phyloP scores from a whole-genome alignment of 2,888 invertebrate genomes.

The Xanthia togata region DNA sequence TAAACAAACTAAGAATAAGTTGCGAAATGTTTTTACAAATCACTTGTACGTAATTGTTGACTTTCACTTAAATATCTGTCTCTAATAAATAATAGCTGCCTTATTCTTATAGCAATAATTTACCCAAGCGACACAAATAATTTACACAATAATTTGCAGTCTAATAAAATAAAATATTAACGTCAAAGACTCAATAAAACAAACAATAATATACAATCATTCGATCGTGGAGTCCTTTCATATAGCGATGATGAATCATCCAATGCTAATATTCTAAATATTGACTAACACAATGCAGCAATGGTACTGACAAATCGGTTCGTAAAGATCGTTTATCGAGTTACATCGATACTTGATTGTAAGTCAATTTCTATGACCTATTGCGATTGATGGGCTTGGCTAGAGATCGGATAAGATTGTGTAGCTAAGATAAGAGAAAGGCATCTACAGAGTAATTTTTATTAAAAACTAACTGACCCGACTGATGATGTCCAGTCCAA shows the following conservation, averaged over 20 bases:
- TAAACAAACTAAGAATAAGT: not conserved
- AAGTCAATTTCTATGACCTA: conserved; percentile 59
- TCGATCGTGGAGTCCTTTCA: conserved; percentile 64
- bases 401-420: conserved; percentile 23
- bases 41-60: conserved; percentile 4
- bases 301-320: conserved; percentile 64
- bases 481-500: no score
- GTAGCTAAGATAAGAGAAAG: conserved; percentile 14
- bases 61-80: conserved; percentile 11
- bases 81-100: not conserved
- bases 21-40: conserved; percentile 23
- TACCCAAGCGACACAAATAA: conserved; percentile 10
- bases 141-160: conserved; percentile 12
- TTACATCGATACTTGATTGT: conserved; percentile 51
- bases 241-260: conserved; percentile 61
- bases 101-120: conserved; percentile 4
- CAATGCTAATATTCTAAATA: conserved; percentile 59
- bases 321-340: conserved; percentile 54
- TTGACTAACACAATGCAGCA: conserved; percentile 65
- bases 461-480: not conserved
- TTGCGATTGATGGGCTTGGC: conserved; percentile 43
- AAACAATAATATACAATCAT: conserved; percentile 1
- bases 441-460: not conserved
- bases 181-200: conserved; percentile 17
- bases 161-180: conserved; percentile 29